phyloP scores from a whole-genome alignment of 2,113 vertebrate genomes.

The Bolborhynchus lineola region DNA sequence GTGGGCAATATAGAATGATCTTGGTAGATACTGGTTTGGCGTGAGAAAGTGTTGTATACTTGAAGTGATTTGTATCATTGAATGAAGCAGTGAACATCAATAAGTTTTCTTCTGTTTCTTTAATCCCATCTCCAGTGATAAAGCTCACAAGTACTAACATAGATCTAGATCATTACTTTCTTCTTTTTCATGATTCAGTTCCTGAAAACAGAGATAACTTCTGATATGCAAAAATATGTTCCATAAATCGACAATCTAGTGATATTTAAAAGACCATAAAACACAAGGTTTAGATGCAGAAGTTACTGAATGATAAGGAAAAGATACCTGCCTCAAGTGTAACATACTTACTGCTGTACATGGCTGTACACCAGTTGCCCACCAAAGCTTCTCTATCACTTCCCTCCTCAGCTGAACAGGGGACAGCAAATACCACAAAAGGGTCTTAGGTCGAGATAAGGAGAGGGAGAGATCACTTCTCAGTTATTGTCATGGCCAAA shows the following conservation, averaged over 20 bases:
- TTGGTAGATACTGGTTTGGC: background rate
- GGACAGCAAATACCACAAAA: background rate
- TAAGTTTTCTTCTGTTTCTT: background rate
- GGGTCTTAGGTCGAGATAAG: accelerated
- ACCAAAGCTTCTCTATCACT: background rate
- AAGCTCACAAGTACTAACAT: background rate
- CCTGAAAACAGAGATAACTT: background rate
- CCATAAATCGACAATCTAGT: background rate
- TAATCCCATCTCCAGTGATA: background rate
- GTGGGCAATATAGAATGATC: background rate
- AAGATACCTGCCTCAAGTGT: background rate
- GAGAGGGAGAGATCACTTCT: background rate
- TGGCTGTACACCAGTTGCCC: background rate
- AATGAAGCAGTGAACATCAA: background rate
- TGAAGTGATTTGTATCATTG: background rate
- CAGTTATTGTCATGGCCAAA: background rate
- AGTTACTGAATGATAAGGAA: background rate
- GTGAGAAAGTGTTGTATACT: background rate
- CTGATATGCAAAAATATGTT: background rate
- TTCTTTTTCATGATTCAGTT: background rate
- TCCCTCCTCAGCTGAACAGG: background rate
- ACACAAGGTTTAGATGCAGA: background rate
- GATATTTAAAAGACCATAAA: background rate
- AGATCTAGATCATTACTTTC: background rate
- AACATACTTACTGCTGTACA: background rate